Evolutionary conservation across 2,113 vertebrate species (phyloP), one percentile per base, ranked within the genome.

Genomic region (Phycodurus eques): DNA sequence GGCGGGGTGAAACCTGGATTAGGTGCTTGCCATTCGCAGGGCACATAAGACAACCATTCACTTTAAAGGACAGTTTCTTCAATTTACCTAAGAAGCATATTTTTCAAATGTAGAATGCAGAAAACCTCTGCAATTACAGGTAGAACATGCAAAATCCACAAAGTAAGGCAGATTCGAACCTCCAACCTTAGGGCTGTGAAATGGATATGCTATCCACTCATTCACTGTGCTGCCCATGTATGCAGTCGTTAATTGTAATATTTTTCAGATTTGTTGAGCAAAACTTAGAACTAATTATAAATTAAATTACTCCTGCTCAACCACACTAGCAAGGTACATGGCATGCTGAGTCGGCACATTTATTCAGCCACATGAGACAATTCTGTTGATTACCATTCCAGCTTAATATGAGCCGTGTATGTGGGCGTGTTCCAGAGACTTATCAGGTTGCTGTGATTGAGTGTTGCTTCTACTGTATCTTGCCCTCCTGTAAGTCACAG

Each of bases 391-490:
- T 35, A 67, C 19, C 54, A 4, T 61, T 31, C 59, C 19, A 13
- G 62, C 49, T 44, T 74, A 56, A 51, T 43, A 22, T 35, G 57
- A 67, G 33, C 20, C 27, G 0, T 12, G 46, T 57, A 72, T 76
- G 70, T 46, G 19, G 31, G 33, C 0, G 10, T 61, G 60, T 68
- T 74, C 73, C 70, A 68, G 74, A 44, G 49, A 33, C 33, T 72
- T 67, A 72, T 49, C 67, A 63, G 67, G 64, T 70, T 35, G 31
- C 63, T 22, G 65, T 81, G 70, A 74, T 75, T 47, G 62, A 79
- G 68, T 65, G 56, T 69, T 74, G 66, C 68, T 76, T 78, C 75
- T 78, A 57, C 73, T 79, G 63, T 54, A 42, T 54, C 54, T 33
- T 39, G 56, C 70, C 49, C 42, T 53, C 49, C 35, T 39, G 60